Base-by-base conservation (phyloP, 2,888 invertebrate species). In the Cheilosia grossa region DNA sequence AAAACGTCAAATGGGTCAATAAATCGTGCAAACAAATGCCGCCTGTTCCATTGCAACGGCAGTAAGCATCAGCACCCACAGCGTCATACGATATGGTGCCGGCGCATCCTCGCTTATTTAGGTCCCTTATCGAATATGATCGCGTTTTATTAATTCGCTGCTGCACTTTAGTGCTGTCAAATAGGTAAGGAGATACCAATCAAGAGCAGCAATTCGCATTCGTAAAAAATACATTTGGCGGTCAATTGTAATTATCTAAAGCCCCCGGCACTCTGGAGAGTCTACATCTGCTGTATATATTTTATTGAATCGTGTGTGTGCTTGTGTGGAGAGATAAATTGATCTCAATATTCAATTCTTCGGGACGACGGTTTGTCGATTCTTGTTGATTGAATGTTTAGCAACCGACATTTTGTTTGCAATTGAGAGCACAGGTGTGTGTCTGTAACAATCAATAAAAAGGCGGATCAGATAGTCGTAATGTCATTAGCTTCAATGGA, bases 111-210 rank as follows among this genome's bases (percentile, higher is more conserved):
- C 13, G 33, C 44, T 42, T 37, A 49, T 54, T 53, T 61, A 47
- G 13, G 19, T 9, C 47, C 15, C 47, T 53, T 49, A 69, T 67
- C 56, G 37, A 63, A 69, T 56, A 83, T 59, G 70, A 83, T 69
- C 79, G 44, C 44, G 47, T 54, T 73, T 83, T 59, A 74, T 64
- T 70, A 47, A 51, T 74, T 80, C 54, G 69, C 44, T 40, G n/a
- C 27, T 53, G 19, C 24, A 21, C 21, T 51, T 24, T 24, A 13
- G 15, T 44, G 64, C 63, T 47, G 40, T 56, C 64, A 66, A 49
- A 66, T 74, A 70, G 66, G 74, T 75, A 80, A 75, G 42, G 59
- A 49, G 80, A 83, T 70, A 80, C 80, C 80, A 85, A 85, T 83
- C 64, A 74, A 80, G 69, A 80, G 54, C 74, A 42, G 72, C 49